phyloP scores from a whole-genome alignment of 2,888 invertebrate species.

The Trissoscelio sp. region DNA sequence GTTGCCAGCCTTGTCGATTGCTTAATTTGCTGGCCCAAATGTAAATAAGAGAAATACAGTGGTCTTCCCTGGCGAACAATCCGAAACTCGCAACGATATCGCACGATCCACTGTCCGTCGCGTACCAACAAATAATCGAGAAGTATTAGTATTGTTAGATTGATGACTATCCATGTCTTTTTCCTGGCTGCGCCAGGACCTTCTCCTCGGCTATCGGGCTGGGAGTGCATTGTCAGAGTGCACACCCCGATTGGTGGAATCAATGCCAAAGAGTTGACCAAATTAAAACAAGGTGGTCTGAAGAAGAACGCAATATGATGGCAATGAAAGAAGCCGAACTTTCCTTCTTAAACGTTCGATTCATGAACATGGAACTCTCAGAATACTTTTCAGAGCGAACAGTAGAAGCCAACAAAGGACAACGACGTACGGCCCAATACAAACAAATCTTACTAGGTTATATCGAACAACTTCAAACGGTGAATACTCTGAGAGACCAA shows the following conservation, averaged over 20 bases:
- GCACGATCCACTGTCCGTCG: too few relatives aligned
- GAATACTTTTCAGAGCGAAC: conserved; percentile 20
- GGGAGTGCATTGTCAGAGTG: neutral
- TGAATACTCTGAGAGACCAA: too few relatives aligned
- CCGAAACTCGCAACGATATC: too few relatives aligned
- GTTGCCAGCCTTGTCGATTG: too few relatives aligned
- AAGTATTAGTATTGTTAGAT: too few relatives aligned
- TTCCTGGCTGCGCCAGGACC: neutral
- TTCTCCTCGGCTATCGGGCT: neutral
- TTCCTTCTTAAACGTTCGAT: neutral
- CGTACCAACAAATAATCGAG: too few relatives aligned
- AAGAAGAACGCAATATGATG: conserved; percentile 24
- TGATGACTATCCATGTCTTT: too few relatives aligned
- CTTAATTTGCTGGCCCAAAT: too few relatives aligned
- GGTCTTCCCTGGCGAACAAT: too few relatives aligned
- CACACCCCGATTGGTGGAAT: neutral
- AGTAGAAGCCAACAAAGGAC: conserved; percentile 15
- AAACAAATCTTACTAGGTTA: too few relatives aligned
- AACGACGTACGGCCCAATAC: neutral
- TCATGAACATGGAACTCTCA: conserved; percentile 52
- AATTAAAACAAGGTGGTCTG: conserved; percentile 6
- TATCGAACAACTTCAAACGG: too few relatives aligned
- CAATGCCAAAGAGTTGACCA: neutral
- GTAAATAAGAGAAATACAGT: too few relatives aligned
- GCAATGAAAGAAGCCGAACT: conserved; percentile 35